phyloP scores from a whole-genome alignment of 2,797 vertebrate genomes.

The Microctenopoma steveboyesi region DNA sequence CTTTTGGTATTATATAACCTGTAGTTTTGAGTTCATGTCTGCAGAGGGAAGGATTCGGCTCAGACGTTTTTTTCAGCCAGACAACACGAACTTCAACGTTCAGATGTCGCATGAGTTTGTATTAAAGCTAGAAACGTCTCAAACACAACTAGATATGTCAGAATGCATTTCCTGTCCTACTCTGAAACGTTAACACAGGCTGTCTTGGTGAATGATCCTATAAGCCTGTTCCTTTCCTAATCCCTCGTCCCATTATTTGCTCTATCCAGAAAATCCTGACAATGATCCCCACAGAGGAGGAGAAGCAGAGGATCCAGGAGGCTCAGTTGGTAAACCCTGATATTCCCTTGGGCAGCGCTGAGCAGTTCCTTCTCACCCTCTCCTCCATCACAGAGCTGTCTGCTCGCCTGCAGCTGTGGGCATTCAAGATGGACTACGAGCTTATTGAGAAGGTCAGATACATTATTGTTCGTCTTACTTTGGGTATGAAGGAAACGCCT shows the following conservation, averaged over 20 bases:
- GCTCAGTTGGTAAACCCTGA: constrained; percentile 95
- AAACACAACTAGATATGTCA: constrained; percentile 45
- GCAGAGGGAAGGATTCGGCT: constrained; percentile 39
- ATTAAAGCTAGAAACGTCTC: constrained; percentile 45
- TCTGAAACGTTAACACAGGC: background rate
- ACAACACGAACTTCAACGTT: constrained; percentile 62
- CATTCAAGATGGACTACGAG: constrained; percentile 99
- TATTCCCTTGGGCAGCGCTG: constrained; percentile 91
- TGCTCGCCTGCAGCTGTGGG: constrained; percentile 97
- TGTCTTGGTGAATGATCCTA: constrained; percentile 40
- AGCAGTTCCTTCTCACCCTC: constrained; percentile 96
- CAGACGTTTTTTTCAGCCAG: constrained; percentile 47
- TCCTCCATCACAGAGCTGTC: constrained; percentile 97
- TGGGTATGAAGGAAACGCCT: background rate
- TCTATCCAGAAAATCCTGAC: constrained; percentile 93
- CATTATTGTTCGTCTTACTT: constrained; percentile 2
- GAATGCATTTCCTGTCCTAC: constrained; percentile 21
- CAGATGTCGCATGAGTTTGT: constrained; percentile 53
- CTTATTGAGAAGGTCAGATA: constrained; percentile 92
- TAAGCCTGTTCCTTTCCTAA: constrained; percentile 17
- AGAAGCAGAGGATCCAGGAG: constrained; percentile 98
- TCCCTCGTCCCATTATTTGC: constrained; percentile 25
- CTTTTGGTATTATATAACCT: constrained; percentile 62
- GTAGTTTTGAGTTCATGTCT: constrained; percentile 48
- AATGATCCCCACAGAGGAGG: constrained; percentile 97